Evolutionary conservation across 2,888 invertebrate species (phyloP).

Genomic region (Spatulosminthurus flaviceps): DNA sequence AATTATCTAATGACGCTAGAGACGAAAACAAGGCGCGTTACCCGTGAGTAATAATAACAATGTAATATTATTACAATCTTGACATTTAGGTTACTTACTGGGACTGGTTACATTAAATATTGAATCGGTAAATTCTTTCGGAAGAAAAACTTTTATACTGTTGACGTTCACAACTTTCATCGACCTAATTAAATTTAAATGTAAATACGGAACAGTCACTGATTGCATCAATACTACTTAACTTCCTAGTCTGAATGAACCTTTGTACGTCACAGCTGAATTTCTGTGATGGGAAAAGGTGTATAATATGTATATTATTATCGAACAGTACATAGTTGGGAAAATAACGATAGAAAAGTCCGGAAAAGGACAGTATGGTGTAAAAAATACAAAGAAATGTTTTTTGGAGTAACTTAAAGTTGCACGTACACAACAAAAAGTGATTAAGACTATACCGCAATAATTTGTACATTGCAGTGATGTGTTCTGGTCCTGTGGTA

Average conservation of each 20-base stretch:
- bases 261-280: neutral
- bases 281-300: neutral
- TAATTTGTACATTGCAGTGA: neutral
- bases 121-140: no score
- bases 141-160: no score
- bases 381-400: slow-evolving; percentile 10
- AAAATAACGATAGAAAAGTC: neutral
- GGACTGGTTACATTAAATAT: neutral
- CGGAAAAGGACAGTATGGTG: neutral
- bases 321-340: neutral
- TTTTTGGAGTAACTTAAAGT: slow-evolving; percentile 12
- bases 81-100: neutral
- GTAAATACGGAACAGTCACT: no score
- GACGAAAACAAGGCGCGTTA: neutral
- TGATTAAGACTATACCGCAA: neutral
- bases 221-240: no score
- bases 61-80: slow-evolving; percentile 6
- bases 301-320: neutral
- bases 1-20: no score
- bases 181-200: no score
- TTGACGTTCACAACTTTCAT: no score
- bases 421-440: neutral
- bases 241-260: no score
- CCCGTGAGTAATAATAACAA: slow-evolving; percentile 13
- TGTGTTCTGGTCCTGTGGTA: neutral